Evolutionary conservation across 2,797 vertebrate genomes (phyloP).

Genomic region (Thripadectes ignobilis): DNA sequence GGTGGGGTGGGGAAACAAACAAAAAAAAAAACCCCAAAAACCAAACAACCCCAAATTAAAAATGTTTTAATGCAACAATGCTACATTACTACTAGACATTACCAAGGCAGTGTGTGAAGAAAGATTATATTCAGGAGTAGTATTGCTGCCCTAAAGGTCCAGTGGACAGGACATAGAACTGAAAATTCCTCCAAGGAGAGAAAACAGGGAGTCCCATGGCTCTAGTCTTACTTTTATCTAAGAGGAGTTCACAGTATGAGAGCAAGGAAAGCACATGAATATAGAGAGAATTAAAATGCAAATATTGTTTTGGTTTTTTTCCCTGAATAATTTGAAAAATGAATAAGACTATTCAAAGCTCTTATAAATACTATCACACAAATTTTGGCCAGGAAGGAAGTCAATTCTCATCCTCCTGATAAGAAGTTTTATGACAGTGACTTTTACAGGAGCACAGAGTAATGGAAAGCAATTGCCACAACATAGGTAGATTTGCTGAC

Average conservation of each 20-base stretch:
- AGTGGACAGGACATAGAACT: background rate
- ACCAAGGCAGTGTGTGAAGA: background rate
- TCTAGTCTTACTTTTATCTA: background rate
- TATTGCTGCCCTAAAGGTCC: background rate
- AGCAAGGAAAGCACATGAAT: background rate
- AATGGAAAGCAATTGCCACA: background rate
- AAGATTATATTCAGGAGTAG: background rate
- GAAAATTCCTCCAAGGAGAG: background rate
- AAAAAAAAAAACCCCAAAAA: too few species aligned
- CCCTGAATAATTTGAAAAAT: background rate
- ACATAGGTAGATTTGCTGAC: background rate
- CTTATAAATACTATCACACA: background rate
- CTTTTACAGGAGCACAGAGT: background rate
- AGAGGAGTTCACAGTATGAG: background rate
- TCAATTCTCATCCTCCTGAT: background rate
- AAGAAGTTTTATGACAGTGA: background rate
- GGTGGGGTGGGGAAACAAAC: too few species aligned
- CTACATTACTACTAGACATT: background rate
- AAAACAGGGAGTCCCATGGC: background rate
- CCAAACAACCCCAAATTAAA: background rate
- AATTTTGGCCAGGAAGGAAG: background rate
- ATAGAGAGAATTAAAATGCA: background rate
- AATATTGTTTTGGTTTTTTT: fast-evolving
- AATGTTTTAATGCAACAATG: background rate
- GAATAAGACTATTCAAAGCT: background rate